Evolutionary conservation across 2,888 invertebrate genomes (phyloP), one percentile per base, ranked within the genome.

Genomic region (Adelphocoris suturalis): DNA sequence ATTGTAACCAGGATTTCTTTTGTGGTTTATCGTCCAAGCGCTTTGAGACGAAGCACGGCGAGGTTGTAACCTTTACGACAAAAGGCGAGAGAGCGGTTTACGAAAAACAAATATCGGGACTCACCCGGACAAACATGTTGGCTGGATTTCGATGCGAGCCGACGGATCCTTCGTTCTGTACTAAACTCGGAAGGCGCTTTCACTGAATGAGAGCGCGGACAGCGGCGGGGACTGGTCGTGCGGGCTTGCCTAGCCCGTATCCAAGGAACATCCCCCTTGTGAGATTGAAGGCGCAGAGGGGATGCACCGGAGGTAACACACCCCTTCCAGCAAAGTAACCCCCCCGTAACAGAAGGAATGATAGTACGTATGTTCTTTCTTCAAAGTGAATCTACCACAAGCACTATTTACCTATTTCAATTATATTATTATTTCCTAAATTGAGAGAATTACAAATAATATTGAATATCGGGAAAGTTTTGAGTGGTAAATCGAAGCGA

Each of bases 41-140:
- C 16, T 57, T 7, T 57, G 57, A 0, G 76, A 27, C 5, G 3
- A 46, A 16, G 78, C 12, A 47, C 28, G 46, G 78, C 46, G 37
- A 19, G 28, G 78, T 46, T 14, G 78, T 47, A 78, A 78, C 46
- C 78, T 78, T 78, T 78, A 7, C 7, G 19, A 78, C 78, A 78
- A 37, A 47, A 46, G 78, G 13, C 68, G 68, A 68, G 78, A 78
- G 78, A 78, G 78, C 19, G 37, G 37, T 47, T 37, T 82, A 82
- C 48, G 46, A 52, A 82, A 82, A 82, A 81, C 11, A 7, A 68
- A 52, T 52, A 52, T 68, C 82, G 47, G 46, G 23, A 82, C 82
- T 82, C 82, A 82, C 82, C 82, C 82, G 82, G 82, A 82, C 82
- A 82, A 82, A 82, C 82, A 82, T 82, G 82, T 82, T 82, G 82